phyloP scores from a whole-genome alignment of 1,140 invertebrate genomes.

The Drosophila malerkotliana region DNA sequence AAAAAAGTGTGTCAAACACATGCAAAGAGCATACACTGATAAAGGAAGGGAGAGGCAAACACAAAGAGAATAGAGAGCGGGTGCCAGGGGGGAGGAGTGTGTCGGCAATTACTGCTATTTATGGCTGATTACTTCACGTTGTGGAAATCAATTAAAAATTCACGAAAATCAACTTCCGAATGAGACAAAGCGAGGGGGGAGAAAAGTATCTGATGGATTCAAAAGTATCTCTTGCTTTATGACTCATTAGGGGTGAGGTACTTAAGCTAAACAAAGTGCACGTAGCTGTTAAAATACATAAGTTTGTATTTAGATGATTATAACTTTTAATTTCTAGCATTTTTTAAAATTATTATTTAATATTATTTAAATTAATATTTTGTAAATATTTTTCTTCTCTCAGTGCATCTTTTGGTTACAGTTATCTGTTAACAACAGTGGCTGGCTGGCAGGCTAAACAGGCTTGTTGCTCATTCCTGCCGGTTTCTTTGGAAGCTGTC shows the following conservation, averaged over 20 bases:
- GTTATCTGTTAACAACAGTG: constrained; percentile 57
- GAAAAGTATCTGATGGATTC: constrained; percentile 26
- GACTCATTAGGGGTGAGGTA: constrained; percentile 76
- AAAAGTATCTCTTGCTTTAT: constrained; percentile 35
- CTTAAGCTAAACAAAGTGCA: constrained; percentile 39
- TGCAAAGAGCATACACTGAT: constrained; percentile 42
- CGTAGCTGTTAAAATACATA: too few species aligned
- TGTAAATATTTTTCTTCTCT: neutral
- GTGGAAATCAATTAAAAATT: constrained; percentile 82
- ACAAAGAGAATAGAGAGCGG: constrained; percentile 5
- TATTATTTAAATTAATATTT: neutral
- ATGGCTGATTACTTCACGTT: constrained; percentile 78
- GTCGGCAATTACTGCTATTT: constrained; percentile 76
- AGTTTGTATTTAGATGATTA: too few species aligned
- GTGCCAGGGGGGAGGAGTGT: constrained; percentile 9
- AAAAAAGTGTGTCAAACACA: constrained; percentile 78
- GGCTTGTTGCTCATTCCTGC: constrained; percentile 31
- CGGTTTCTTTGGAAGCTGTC: constrained; percentile 43
- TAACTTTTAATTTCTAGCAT: too few species aligned
- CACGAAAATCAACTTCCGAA: constrained; percentile 54
- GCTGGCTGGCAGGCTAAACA: constrained; percentile 29
- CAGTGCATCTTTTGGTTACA: constrained; percentile 56
- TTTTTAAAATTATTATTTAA: too few species aligned
- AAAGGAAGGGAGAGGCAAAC: constrained; percentile 7
- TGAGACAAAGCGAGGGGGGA: neutral